Evolutionary conservation across 37 sponge, comb jelly and placozoan genomes (phyloP).

Genomic region (Bolinopsis microptera): DNA sequence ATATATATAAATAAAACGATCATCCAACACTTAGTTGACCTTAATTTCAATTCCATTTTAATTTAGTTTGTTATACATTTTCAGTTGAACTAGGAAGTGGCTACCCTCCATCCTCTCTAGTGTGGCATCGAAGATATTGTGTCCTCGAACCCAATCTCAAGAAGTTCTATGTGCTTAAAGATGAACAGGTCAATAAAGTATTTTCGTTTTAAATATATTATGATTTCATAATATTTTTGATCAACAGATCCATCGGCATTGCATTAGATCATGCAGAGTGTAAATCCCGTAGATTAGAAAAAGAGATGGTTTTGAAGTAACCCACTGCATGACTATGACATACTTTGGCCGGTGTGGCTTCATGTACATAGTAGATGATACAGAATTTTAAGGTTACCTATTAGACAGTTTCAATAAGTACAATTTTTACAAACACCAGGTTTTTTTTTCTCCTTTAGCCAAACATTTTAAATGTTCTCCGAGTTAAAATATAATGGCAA

Average conservation of each 20-base stretch:
- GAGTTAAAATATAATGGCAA: no score
- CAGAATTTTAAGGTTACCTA: no score
- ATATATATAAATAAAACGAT: background rate
- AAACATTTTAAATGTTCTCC: no score
- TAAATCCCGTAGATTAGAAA: no score
- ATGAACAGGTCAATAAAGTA: constrained; percentile 11
- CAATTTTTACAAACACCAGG: no score
- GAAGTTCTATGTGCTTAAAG: constrained; percentile 39
- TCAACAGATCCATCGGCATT: background rate
- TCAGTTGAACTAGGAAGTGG: constrained; percentile 50
- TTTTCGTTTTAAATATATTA: background rate
- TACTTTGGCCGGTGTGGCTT: no score
- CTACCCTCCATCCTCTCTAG: constrained; percentile 9
- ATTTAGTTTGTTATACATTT: background rate
- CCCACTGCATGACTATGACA: no score
- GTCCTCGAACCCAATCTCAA: constrained; percentile 32
- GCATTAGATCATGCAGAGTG: no score
- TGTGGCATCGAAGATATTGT: constrained; percentile 40
- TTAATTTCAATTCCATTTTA: background rate
- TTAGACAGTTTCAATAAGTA: no score
- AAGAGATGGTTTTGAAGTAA: no score
- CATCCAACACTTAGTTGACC: background rate
- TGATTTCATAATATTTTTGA: background rate
- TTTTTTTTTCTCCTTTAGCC: no score
- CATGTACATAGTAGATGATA: no score